A percentile compares a stretch with the other conserved stretches of the same genome.
Evolutionary conservation across 2,113 vertebrate species (phyloP).

Genomic region (Phyllostomus discolor): DNA sequence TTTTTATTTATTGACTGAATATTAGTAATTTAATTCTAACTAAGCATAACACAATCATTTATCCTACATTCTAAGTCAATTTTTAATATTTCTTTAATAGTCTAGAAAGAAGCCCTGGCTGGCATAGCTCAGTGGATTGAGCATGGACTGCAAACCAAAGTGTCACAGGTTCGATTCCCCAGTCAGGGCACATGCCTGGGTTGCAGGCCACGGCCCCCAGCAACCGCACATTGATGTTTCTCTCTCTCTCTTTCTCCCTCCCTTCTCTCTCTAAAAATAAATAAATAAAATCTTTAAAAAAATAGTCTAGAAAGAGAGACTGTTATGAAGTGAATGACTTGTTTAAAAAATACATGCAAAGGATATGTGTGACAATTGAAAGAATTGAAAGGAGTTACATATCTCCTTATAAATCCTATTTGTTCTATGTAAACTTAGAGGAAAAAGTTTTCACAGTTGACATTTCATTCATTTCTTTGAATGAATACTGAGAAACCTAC

Average conservation of each 20-base stretch:
- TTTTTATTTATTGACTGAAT: neutral
- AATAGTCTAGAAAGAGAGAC: neutral
- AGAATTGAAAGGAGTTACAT: neutral
- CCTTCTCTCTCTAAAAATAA: no score
- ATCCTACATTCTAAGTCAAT: neutral
- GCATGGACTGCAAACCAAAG: no score
- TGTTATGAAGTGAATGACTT: neutral
- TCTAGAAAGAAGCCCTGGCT: neutral
- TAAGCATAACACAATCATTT: neutral
- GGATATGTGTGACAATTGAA: neutral
- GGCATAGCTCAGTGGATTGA: no score
- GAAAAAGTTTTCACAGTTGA: neutral
- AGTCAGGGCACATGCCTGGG: no score
- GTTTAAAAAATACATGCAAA: neutral
- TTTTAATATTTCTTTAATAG: neutral
- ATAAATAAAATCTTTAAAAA: no score
- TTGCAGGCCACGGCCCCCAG: no score
- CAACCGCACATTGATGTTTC: no score
- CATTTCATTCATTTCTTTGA: constrained; percentile 34
- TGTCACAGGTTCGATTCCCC: no score
- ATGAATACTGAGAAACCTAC: neutral
- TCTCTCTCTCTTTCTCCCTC: no score
- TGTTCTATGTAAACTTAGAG: neutral
- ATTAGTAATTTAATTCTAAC: neutral
- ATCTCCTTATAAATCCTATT: neutral